These are phyloP conservation scores for Teleopsis dalmanni DNA, from an alignment of 1,140 invertebrate genomes.

Conservation along the genomic window DNA sequence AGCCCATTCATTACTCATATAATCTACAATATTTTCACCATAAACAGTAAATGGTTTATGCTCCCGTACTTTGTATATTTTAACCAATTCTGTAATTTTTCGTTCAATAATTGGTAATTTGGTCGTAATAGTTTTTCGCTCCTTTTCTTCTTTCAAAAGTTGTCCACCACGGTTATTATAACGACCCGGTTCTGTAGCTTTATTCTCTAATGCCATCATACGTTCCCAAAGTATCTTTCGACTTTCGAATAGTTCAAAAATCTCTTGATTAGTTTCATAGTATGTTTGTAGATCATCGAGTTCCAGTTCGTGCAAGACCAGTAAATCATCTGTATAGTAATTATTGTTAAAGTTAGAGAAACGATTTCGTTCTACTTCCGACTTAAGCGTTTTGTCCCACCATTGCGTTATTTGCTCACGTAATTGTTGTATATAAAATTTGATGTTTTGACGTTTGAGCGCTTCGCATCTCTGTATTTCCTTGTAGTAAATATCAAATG, in stretches of 20 bases:
- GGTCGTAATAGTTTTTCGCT: conserved; percentile 60
- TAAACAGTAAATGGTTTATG: conserved; percentile 51
- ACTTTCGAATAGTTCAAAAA: conserved; percentile 57
- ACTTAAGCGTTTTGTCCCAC: conserved; percentile 67
- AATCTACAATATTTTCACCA: conserved; percentile 51
- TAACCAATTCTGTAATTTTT: conserved; percentile 49
- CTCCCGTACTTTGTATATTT: conserved; percentile 48
- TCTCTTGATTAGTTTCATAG: conserved; percentile 59
- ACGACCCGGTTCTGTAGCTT: conserved; percentile 66
- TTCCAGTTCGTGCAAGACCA: conserved; percentile 67
- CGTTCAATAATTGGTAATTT: conserved; percentile 63
- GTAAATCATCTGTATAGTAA: conserved; percentile 64
- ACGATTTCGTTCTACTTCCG: conserved; percentile 50
- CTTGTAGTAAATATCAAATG: conserved; percentile 48
- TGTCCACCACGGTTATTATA: conserved; percentile 79
- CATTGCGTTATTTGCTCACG: conserved; percentile 57
- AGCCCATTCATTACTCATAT: conserved; percentile 51
- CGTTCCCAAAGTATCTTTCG: conserved; percentile 58
- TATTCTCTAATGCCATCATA: conserved; percentile 61
- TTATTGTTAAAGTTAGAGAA: conserved; percentile 56
- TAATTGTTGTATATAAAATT: conserved; percentile 60
- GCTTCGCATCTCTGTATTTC: conserved; percentile 59
- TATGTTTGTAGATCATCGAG: conserved; percentile 57
- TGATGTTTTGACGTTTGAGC: conserved; percentile 57
- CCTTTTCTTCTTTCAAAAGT: conserved; percentile 73